Conservation (phyloP, 2,888 invertebrate species). For the Drosophila anomelani region DNA sequence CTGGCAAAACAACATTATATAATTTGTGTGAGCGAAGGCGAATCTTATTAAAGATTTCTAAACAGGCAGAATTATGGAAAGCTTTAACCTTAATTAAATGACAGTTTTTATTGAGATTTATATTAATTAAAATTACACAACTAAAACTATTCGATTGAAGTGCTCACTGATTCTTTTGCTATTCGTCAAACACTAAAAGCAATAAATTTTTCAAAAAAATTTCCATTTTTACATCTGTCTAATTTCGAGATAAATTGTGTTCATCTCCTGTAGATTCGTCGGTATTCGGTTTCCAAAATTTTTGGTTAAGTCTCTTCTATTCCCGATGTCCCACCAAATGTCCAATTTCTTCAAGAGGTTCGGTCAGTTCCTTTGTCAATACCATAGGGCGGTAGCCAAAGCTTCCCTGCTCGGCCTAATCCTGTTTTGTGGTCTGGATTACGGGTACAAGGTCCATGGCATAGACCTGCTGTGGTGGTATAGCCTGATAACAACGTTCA, state of each 20-base stretch:
- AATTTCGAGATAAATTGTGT: not conserved
- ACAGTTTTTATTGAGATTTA: not conserved
- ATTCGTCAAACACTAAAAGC: not conserved
- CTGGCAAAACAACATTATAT: slow-evolving; percentile 1
- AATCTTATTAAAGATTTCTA: not conserved
- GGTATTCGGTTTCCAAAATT: slow-evolving; percentile 24
- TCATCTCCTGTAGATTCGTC: not conserved
- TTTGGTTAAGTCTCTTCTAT: not conserved
- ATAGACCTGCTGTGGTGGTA: slow-evolving; percentile 61
- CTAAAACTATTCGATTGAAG: not conserved
- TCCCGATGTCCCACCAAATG: not conserved
- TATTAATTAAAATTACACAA: not conserved
- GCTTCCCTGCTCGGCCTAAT: slow-evolving; percentile 3
- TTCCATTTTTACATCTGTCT: slow-evolving; percentile 6
- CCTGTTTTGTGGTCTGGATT: slow-evolving; percentile 48
- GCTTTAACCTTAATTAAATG: not conserved
- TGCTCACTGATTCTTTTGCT: not conserved
- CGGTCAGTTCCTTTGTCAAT: not conserved
- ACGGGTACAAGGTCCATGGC: slow-evolving; percentile 16
- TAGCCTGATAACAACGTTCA: slow-evolving; percentile 5
- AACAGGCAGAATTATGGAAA: not conserved
- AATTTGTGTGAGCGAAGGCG: not conserved
- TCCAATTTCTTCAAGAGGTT: not conserved
- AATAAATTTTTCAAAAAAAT: not conserved
- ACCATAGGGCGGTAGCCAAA: slow-evolving; percentile 1